Base-by-base conservation (phyloP, 2,797 vertebrate species). In the Channa striata region DNA sequence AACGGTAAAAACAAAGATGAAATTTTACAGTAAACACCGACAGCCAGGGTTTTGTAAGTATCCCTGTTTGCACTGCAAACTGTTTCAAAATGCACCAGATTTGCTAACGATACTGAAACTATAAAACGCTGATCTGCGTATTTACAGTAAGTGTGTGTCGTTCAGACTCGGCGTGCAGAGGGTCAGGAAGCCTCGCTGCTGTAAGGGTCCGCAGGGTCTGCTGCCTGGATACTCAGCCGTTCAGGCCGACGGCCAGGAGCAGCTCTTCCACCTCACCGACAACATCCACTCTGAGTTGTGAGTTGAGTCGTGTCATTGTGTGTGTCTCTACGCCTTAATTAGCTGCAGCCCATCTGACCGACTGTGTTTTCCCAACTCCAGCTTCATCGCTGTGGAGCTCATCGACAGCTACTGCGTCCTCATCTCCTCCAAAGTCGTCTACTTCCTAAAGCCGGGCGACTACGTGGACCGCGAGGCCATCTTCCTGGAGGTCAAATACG, bases 401-500 rank as follows among this genome's bases (percentile, higher is more conserved):
- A 97, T 96, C 0, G 97, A 98, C 89, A 96, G 92, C 80, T 99
- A 96, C 82, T 97, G 95, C 0, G 97, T 99, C 68, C 95, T 99
- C 78, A 99, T 99, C 91, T 99, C 98, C 70, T 99, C 97, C 36
- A 97, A 96, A 84, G 96, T 95, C 0, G 97, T 98, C 16, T 99
- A 99, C 82, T 99, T 99, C 91, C 94, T 99, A 11, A 97, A 94
- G 73, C 95, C 94, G 0, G 95, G 96, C 0, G 96, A 98, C 12
- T 95, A 87, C 0, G 90, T 93, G 1, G 97, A 99, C 73, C 95
- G 96, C 0, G 98, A 99, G 12, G 95, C 96, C 83, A 96, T 99
- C 73, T 97, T 99, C 92, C 93, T 99, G 2, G 97, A 99, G 87
- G 96, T 99, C 78, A 99, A 96, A 75, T 99, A 99, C 0, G 97